Percentiles rank a stretch among this genome's conserved stretches.
These are phyloP conservation scores for Pristionchus mayeri DNA, from an alignment of 2,888 invertebrate species.

Conservation along the genomic window DNA sequence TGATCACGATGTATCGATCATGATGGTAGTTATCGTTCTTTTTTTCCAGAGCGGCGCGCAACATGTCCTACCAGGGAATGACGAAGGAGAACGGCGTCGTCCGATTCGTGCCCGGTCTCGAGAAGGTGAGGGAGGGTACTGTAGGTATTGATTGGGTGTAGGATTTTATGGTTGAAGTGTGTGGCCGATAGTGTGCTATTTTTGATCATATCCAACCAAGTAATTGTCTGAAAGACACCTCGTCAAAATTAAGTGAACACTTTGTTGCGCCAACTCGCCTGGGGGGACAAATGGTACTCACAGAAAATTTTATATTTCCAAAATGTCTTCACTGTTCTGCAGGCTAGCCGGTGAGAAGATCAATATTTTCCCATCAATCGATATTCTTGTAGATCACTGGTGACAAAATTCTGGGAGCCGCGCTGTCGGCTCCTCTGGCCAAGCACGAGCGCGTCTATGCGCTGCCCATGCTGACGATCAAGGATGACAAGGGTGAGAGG, in stretches of 20 bases:
- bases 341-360: too few species aligned
- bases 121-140: slow-evolving; percentile 73
- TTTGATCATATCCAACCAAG: too few species aligned
- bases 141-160: background rate
- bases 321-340: too few species aligned
- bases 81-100: slow-evolving; percentile 87
- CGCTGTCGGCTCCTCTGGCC: slow-evolving; percentile 89
- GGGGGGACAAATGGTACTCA: too few species aligned
- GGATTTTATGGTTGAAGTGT: too few species aligned
- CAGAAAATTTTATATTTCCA: too few species aligned
- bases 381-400: slow-evolving; percentile 56
- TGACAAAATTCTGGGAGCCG: slow-evolving; percentile 87
- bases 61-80: slow-evolving; percentile 96
- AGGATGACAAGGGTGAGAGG: slow-evolving; percentile 88
- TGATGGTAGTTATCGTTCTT: too few species aligned
- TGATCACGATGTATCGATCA: background rate
- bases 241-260: too few species aligned
- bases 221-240: too few species aligned
- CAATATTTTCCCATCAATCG: too few species aligned
- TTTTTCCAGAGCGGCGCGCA: slow-evolving; percentile 86
- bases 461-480: slow-evolving; percentile 97
- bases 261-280: too few species aligned
- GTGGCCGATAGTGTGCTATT: too few species aligned
- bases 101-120: slow-evolving; percentile 81
- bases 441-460: slow-evolving; percentile 89